Evolutionary conservation across 2,797 vertebrate species (phyloP).

Genomic region (Pyrrhura leucotis): DNA sequence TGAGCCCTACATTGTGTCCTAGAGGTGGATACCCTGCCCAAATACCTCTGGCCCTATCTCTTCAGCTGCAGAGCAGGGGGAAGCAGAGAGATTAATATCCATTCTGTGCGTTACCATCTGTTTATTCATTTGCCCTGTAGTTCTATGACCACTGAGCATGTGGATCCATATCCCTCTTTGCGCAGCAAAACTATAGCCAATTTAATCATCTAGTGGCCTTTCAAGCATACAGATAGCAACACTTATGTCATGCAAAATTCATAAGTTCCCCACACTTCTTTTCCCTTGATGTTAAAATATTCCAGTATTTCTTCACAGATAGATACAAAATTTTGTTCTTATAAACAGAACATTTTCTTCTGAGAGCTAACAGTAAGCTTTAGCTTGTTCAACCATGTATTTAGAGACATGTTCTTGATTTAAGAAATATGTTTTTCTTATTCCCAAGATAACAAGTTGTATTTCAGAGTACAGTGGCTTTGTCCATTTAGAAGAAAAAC

Average conservation of each 20-base stretch:
- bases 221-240: constrained; percentile 21
- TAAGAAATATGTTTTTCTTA: constrained; percentile 55
- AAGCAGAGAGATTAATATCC: not conserved
- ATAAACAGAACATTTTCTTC: constrained; percentile 56
- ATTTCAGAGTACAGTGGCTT: constrained; percentile 66
- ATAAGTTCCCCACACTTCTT: constrained; percentile 35
- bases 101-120: not conserved
- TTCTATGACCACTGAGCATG: not conserved
- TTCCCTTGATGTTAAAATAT: constrained; percentile 48
- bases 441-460: constrained; percentile 57
- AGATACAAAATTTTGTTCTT: constrained; percentile 50
- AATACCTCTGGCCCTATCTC: not conserved
- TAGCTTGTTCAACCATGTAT: constrained; percentile 21
- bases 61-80: not conserved
- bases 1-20: not conserved
- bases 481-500: constrained; percentile 71
- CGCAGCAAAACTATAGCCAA: not conserved
- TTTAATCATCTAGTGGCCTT: constrained; percentile 41
- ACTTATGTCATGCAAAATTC: constrained; percentile 29
- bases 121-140: not conserved
- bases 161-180: not conserved
- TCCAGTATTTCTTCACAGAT: constrained; percentile 28
- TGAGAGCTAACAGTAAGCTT: constrained; percentile 41
- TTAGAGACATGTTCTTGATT: constrained; percentile 48
- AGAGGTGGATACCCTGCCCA: not conserved